Percentiles rank a stretch among this genome's conserved stretches.
Evolutionary conservation across 2,888 invertebrate genomes (phyloP).

Genomic region (Aphidius colemani): DNA sequence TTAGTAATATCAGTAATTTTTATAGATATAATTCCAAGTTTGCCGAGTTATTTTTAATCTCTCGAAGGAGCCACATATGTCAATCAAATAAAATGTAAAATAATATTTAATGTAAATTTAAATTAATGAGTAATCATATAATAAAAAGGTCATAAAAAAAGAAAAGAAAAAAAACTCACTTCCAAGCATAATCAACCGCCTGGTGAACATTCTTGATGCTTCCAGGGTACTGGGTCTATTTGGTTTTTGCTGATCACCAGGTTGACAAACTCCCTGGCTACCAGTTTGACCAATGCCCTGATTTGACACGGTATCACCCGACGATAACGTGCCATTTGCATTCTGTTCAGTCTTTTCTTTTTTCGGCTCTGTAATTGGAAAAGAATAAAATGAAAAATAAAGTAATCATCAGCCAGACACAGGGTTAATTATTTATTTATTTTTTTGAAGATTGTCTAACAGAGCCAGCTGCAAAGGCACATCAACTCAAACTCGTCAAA

Average conservation of each 20-base stretch:
- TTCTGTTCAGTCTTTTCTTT: constrained; percentile 84
- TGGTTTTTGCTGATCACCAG: constrained; percentile 65
- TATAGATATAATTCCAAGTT: too few relatives aligned
- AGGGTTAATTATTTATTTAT: too few relatives aligned
- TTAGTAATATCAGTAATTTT: too few relatives aligned
- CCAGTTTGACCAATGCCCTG: constrained; percentile 43
- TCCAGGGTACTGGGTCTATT: constrained; percentile 82
- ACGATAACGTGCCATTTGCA: constrained; percentile 69
- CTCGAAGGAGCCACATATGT: too few relatives aligned
- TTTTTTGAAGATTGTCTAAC: too few relatives aligned
- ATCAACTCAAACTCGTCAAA: too few relatives aligned
- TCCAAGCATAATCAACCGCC: constrained; percentile 66
- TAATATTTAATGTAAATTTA: too few relatives aligned
- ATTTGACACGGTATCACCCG: constrained; percentile 60
- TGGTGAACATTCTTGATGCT: constrained; percentile 67
- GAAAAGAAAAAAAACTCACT: constrained; percentile 41
- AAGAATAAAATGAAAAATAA: constrained; percentile 42
- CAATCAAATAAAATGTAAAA: too few relatives aligned
- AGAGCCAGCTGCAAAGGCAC: too few relatives aligned
- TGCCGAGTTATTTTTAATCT: too few relatives aligned
- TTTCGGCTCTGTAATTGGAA: constrained; percentile 79
- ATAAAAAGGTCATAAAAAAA: not conserved
- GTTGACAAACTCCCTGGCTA: constrained; percentile 27
- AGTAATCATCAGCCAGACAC: not conserved
- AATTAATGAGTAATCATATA: too few relatives aligned